Base-by-base conservation (phyloP, 2,797 vertebrate species). In the Pseudotriccus pelzelni region DNA sequence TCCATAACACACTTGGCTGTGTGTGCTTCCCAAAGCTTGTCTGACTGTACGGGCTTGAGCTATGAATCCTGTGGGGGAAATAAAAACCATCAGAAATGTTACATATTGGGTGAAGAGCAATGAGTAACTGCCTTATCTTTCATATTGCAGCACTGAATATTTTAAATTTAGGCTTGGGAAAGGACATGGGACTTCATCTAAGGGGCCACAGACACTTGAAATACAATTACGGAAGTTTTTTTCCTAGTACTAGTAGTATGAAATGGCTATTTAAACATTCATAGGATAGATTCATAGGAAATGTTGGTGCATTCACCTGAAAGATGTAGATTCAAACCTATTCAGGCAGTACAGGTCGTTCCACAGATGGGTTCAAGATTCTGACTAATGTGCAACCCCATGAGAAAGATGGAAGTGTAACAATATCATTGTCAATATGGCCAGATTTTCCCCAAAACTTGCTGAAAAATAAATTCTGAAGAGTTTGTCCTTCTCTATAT, bases 241-340 rank as follows among this genome's bases (percentile, higher is more conserved):
- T n/a, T 24, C 14, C 44, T 58, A 43, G 49, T n/a, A 52, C 49
- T 43, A 52, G 34, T 30, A 28, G 60, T 90, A 73, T 19, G 22
- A 94, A 92, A 49, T 85, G 56, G 32, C 58, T 95, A 4, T 84
- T 89, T 79, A 94, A 91, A 77, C 30, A 53, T 95, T 92, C 25
- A 70, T 76, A 47, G 69, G 46, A 39, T 43, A 88, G 41, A 44
- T 78, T 87, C 66, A 12, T 39, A 41, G 56, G 44, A 80, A 60
- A 83, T 22, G 30, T 20, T 14, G 17, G 67, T 75, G 66, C 62
- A 66, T 58, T 84, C 66, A 78, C 80, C 60, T 72, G 41, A 68
- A 83, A 86, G 76, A 75, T 84, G 91, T 81, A 72, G 76, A 62
- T 88, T 86, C 66, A 91, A 22, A 91, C 75, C 49, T 81, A 8